Conservation (phyloP, 2,113 vertebrate species). For the Pelodiscus sinensis region DNA sequence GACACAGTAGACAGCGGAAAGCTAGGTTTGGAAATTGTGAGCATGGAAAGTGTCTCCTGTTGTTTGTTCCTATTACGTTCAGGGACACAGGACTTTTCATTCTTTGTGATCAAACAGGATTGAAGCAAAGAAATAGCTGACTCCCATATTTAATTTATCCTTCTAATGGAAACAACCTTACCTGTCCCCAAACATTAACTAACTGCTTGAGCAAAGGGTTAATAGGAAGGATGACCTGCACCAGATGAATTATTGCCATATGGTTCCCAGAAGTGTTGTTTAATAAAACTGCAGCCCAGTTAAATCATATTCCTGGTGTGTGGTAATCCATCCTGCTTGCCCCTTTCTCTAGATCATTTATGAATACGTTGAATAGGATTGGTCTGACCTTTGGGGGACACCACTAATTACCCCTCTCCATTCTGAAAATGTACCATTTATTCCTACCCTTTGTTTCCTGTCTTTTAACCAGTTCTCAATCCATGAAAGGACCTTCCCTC, state of each 20-base stretch:
- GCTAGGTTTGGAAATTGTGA: not conserved
- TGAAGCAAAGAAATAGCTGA: not conserved
- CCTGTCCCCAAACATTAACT: not conserved
- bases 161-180: not conserved
- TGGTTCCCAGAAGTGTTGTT: not conserved
- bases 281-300: not conserved
- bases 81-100: not conserved
- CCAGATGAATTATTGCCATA: not conserved
- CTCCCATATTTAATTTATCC: not conserved
- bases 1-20: not conserved
- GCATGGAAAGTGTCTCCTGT: not conserved
- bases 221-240: not conserved
- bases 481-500: too few relatives aligned
- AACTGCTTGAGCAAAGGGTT: not conserved
- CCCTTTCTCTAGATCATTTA: too few relatives aligned
- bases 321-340: not conserved
- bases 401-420: too few relatives aligned
- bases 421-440: too few relatives aligned
- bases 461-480: too few relatives aligned
- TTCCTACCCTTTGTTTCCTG: too few relatives aligned
- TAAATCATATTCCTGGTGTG: not conserved
- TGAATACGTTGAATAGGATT: too few relatives aligned
- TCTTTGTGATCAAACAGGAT: not conserved
- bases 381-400: too few relatives aligned
- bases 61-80: not conserved